phyloP scores from a whole-genome alignment of 1,140 invertebrate genomes.

The Yoshiicerus persimilis region DNA sequence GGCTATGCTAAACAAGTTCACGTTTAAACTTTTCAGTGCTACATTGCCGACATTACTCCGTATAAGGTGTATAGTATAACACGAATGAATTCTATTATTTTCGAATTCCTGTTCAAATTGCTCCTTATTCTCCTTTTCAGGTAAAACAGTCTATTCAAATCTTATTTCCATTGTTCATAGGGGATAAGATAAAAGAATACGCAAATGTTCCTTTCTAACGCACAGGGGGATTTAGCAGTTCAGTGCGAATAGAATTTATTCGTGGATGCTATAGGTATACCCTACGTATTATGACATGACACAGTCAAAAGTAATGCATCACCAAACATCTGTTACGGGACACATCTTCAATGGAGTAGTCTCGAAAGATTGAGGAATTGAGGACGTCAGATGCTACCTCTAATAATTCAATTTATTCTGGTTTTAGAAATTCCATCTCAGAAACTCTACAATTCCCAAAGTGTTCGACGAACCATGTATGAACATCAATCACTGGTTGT shows the following conservation, averaged over 20 bases:
- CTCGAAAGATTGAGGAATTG: background rate
- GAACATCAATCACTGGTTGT: background rate
- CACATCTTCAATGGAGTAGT: background rate
- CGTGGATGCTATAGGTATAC: background rate
- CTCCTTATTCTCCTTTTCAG: background rate
- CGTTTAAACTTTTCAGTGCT: background rate
- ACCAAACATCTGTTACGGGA: constrained; percentile 23
- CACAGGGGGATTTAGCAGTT: background rate
- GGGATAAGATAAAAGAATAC: background rate
- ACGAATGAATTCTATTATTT: background rate
- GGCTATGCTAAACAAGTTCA: background rate
- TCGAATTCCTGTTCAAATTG: background rate
- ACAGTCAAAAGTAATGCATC: constrained; percentile 7
- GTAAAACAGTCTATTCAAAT: background rate
- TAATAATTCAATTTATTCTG: background rate
- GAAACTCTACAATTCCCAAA: background rate
- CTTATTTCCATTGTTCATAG: background rate
- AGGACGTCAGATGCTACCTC: background rate
- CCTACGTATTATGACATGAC: background rate
- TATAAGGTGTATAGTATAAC: background rate
- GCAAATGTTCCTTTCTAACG: background rate
- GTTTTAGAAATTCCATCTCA: background rate
- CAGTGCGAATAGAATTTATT: background rate
- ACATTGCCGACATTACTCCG: background rate
- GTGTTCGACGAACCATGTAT: background rate